Evolutionary conservation across 1,140 invertebrate species (phyloP).

Genomic region (Eumaeus atala): DNA sequence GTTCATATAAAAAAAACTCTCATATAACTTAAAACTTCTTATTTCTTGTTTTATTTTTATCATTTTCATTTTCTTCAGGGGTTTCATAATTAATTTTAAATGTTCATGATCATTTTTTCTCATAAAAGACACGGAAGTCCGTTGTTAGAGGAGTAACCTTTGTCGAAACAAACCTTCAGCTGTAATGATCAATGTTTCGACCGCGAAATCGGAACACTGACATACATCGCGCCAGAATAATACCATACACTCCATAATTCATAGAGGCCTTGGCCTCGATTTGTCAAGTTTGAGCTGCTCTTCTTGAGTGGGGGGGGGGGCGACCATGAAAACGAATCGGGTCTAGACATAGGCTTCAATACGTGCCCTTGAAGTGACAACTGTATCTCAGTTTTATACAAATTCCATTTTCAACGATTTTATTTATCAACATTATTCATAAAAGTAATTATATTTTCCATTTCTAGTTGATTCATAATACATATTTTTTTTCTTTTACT

Average conservation of each 20-base stretch:
- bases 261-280: slow-evolving; percentile 67
- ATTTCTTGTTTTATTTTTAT: slow-evolving; percentile 1
- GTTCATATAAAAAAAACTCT: too few relatives aligned
- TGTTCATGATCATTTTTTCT: slow-evolving; percentile 16
- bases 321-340: slow-evolving; percentile 18
- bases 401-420: too few relatives aligned
- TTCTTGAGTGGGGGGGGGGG: slow-evolving; percentile 6
- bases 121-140: slow-evolving; percentile 49
- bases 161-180: slow-evolving; percentile 59
- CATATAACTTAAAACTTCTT: too few relatives aligned
- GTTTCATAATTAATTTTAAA: slow-evolving; percentile 1
- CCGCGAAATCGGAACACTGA: slow-evolving; percentile 64
- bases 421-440: too few relatives aligned
- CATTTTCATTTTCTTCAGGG: slow-evolving; percentile 5
- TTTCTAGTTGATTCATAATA: too few relatives aligned
- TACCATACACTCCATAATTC: slow-evolving; percentile 72
- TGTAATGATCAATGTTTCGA: slow-evolving; percentile 62
- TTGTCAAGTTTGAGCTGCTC: slow-evolving; percentile 31
- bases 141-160: slow-evolving; percentile 46
- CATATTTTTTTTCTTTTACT: too few relatives aligned
- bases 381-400: too few relatives aligned
- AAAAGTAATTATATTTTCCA: too few relatives aligned
- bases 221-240: slow-evolving; percentile 63
- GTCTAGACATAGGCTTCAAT: slow-evolving; percentile 19
- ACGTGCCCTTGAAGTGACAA: background rate